phyloP scores from a whole-genome alignment of 1,140 invertebrate species.

The Dendroctonus valens region DNA sequence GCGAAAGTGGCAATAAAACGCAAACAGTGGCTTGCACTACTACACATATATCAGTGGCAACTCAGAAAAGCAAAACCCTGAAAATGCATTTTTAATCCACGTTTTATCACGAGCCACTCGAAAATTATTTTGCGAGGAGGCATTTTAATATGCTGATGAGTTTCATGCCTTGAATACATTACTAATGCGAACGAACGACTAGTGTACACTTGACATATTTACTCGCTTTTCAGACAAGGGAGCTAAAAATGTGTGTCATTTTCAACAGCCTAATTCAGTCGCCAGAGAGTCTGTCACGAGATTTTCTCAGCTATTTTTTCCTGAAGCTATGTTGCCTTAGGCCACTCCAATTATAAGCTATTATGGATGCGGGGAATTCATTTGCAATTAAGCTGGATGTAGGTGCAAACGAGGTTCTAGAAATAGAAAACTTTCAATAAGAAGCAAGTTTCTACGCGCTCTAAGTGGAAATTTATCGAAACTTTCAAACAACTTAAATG shows the following conservation, averaged over 20 bases:
- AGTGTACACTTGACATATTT: constrained; percentile 5
- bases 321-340: too few relatives aligned
- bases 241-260: not conserved
- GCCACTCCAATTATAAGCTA: too few relatives aligned
- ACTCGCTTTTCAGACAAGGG: constrained; percentile 1
- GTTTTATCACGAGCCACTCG: constrained; percentile 6
- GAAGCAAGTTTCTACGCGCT: too few relatives aligned
- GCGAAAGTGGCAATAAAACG: not conserved
- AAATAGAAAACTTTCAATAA: too few relatives aligned
- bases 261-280: too few relatives aligned
- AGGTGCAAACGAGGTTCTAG: too few relatives aligned
- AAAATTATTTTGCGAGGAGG: constrained; percentile 9
- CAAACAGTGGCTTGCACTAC: not conserved
- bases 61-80: not conserved
- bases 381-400: too few relatives aligned
- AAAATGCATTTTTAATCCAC: constrained; percentile 8
- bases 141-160: constrained; percentile 11
- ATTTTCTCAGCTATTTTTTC: too few relatives aligned
- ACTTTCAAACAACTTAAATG: too few relatives aligned
- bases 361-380: too few relatives aligned
- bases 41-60: not conserved
- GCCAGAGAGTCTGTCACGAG: too few relatives aligned
- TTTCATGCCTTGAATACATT: constrained; percentile 7
- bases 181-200: not conserved
- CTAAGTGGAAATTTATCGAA: too few relatives aligned